These are phyloP conservation scores for Echiichthys vipera DNA, from an alignment of 2,797 vertebrate genomes.

Conservation along the genomic window DNA sequence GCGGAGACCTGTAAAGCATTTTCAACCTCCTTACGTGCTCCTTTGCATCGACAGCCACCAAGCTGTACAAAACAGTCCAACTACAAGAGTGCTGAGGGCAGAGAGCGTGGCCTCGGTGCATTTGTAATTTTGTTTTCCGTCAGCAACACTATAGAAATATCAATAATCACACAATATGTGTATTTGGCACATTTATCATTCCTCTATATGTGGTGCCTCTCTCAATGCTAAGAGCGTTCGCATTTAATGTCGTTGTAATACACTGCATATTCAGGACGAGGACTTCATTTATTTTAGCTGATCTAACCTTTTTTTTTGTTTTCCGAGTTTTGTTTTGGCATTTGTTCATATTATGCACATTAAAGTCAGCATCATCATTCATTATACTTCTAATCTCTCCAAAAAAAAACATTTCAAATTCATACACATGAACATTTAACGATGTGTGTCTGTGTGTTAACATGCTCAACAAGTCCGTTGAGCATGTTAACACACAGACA, in stretches of 20 bases:
- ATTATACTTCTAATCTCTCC: too few species aligned
- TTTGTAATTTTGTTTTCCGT: background rate
- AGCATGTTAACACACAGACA: background rate
- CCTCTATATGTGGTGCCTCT: background rate
- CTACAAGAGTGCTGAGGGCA: background rate
- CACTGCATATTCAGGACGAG: background rate
- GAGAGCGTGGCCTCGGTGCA: background rate
- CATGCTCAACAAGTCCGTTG: background rate
- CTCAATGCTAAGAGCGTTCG: background rate
- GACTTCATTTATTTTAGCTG: too few species aligned
- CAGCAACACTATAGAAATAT: too few species aligned
- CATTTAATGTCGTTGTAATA: background rate
- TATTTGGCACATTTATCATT: background rate
- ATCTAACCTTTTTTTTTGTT: too few species aligned
- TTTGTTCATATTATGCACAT: background rate
- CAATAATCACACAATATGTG: background rate
- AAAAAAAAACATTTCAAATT: background rate
- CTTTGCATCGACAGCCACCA: background rate
- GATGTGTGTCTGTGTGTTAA: too few species aligned
- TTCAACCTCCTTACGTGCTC: background rate
- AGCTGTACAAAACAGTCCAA: background rate
- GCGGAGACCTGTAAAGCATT: background rate
- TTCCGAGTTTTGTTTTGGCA: background rate
- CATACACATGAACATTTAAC: background rate
- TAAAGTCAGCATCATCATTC: background rate